Conservation (phyloP, 35 echinoderm and acorn worm genomes). For the Strongylocentrotus purpuratus region DNA sequence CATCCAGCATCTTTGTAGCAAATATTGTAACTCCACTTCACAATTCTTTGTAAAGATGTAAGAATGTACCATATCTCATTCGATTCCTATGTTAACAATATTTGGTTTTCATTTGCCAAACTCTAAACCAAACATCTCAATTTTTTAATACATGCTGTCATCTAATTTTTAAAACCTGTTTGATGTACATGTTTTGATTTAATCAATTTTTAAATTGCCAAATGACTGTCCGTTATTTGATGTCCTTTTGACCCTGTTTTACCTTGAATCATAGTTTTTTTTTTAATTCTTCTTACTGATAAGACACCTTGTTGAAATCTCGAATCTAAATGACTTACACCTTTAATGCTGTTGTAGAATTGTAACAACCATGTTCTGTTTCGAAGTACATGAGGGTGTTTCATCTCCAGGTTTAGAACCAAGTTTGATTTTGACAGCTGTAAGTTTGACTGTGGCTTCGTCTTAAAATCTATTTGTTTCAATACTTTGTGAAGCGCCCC, state of each 20-base stretch:
- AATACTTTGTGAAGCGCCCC: neutral
- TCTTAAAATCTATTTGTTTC: neutral
- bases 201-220: neutral
- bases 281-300: too few species aligned
- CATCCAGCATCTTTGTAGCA: neutral
- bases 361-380: neutral
- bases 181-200: neutral
- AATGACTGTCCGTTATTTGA: neutral
- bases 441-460: neutral
- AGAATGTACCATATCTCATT: neutral
- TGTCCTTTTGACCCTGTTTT: neutral
- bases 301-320: neutral
- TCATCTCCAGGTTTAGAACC: neutral
- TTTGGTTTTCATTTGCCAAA: neutral
- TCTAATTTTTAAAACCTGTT: neutral
- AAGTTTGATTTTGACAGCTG: neutral
- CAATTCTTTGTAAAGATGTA: neutral
- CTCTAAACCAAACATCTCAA: neutral
- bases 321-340: neutral
- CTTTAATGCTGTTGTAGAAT: neutral
- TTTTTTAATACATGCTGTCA: neutral
- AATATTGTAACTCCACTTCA: neutral
- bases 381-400: neutral
- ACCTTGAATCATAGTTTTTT: neutral
- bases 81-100: neutral